Evolutionary conservation across 2,797 vertebrate species (phyloP).

Genomic region (Lateolabrax maculatus): DNA sequence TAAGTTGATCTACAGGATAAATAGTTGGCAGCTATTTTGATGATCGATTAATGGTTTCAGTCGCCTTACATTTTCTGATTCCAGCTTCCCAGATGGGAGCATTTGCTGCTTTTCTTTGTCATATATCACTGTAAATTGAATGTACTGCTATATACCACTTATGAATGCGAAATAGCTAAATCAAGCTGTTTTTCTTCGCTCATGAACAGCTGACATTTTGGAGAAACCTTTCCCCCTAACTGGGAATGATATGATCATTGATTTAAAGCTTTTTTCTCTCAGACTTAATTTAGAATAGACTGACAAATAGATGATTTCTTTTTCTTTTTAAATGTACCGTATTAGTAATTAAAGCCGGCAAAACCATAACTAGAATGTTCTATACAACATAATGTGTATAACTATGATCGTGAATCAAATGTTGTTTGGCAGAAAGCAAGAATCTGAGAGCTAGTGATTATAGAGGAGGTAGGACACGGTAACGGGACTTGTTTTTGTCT

Average conservation of each 20-base stretch:
- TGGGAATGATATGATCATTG: neutral
- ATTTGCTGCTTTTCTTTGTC: neutral
- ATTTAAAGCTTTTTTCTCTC: neutral
- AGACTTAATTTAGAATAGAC: neutral
- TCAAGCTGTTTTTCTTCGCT: neutral
- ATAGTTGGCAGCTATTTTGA: no score
- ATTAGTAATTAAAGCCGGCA: neutral
- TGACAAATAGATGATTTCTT: neutral
- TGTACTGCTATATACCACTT: neutral
- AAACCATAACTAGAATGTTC: no score
- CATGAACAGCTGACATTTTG: neutral
- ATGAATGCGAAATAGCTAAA: neutral
- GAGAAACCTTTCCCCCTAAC: neutral
- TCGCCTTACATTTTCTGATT: no score
- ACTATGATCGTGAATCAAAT: neutral
- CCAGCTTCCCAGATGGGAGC: neutral
- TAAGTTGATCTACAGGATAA: no score
- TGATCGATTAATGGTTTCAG: no score
- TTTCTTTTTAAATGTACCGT: neutral
- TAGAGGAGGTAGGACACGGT: neutral
- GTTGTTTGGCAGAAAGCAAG: neutral
- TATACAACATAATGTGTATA: neutral
- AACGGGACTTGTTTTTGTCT: slow-evolving; percentile 63
- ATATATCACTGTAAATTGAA: neutral
- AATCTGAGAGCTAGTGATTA: slow-evolving; percentile 26